A percentile compares a stretch with the other conserved stretches of the same genome.
phyloP scores from a whole-genome alignment of 2,113 vertebrate species.

The Etia nguti region DNA sequence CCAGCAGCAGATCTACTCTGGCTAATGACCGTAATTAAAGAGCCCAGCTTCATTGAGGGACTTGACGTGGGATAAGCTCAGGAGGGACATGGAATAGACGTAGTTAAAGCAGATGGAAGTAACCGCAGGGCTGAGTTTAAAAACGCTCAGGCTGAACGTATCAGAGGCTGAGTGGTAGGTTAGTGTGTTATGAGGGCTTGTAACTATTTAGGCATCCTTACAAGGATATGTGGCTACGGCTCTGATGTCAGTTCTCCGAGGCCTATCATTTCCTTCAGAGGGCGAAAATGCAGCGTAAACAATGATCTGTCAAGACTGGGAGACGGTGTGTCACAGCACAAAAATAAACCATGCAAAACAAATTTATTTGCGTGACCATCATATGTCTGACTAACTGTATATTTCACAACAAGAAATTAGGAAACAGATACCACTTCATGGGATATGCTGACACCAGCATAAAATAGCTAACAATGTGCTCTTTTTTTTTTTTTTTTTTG shows the following conservation, averaged over 20 bases:
- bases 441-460: constrained; percentile 33
- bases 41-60: constrained; percentile 38
- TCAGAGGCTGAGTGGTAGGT: constrained; percentile 7
- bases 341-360: constrained; percentile 2
- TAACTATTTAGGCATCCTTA: constrained; percentile 65
- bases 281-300: constrained; percentile 33
- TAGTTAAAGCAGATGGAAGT: constrained; percentile 9
- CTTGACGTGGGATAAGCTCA: constrained; percentile 39
- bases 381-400: constrained; percentile 11
- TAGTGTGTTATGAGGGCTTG: constrained; percentile 23
- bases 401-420: background rate
- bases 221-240: constrained; percentile 41
- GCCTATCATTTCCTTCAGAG: constrained; percentile 49
- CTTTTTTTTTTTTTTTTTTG: background rate
- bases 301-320: constrained; percentile 17
- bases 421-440: background rate
- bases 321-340: constrained; percentile 19
- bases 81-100: constrained; percentile 42
- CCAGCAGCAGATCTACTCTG: constrained; percentile 43
- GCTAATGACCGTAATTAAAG: constrained; percentile 73
- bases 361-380: constrained; percentile 24
- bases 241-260: constrained; percentile 55
- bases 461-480: constrained; percentile 12
- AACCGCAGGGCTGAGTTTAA: constrained; percentile 40
- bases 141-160: constrained; percentile 19